Percentiles rank a stretch among this genome's conserved stretches.
phyloP scores from a whole-genome alignment of 2,888 invertebrate species.

The Poecilus cupreus region DNA sequence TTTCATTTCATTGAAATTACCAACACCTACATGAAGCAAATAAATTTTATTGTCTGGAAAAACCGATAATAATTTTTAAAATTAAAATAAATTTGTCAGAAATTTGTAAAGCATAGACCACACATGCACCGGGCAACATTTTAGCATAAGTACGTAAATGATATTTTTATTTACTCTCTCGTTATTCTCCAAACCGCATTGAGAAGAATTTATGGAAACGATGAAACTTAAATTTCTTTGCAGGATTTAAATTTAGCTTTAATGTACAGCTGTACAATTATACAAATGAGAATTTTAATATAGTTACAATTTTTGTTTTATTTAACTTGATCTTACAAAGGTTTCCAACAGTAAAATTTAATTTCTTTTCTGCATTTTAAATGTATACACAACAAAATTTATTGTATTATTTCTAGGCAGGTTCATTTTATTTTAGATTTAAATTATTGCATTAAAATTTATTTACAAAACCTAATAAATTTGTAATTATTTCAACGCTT shows the following conservation, averaged over 20 bases:
- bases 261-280: conserved; percentile 9
- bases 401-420: too few species aligned
- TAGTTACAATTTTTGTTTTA: background rate
- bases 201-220: background rate
- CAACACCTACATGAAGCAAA: background rate
- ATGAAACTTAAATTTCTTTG: conserved; percentile 14
- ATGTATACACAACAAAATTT: too few species aligned
- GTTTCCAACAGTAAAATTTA: conserved; percentile 32
- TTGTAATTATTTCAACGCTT: too few species aligned
- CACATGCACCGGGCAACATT: background rate
- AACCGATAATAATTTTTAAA: background rate
- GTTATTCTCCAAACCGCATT: conserved; percentile 5
- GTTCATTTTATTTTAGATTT: too few species aligned
- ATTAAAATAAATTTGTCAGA: conserved; percentile 28
- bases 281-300: conserved; percentile 4
- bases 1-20: background rate
- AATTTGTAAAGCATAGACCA: conserved; percentile 14
- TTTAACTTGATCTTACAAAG: background rate
- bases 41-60: background rate
- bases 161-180: conserved; percentile 11
- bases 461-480: too few species aligned
- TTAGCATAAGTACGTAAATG: conserved; percentile 3
- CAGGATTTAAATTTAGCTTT: conserved; percentile 13
- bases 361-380: background rate
- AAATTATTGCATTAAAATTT: too few species aligned